Evolutionary conservation across 2,888 invertebrate species (phyloP).

Genomic region (Euzophera pinguis): DNA sequence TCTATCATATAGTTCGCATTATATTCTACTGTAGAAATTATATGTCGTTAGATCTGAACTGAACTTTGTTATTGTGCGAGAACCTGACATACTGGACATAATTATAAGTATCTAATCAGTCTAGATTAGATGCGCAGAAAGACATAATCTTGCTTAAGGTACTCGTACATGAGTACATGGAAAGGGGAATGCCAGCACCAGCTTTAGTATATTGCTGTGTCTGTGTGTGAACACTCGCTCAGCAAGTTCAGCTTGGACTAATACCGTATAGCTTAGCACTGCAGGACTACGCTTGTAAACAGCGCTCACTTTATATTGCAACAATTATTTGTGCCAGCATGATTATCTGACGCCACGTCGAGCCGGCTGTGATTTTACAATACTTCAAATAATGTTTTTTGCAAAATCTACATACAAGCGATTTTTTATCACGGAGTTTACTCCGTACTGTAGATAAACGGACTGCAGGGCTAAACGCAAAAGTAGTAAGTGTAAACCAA

Average conservation of each 20-base stretch:
- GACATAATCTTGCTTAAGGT: too few relatives aligned
- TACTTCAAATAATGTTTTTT: slow-evolving; percentile 9
- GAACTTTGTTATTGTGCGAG: background rate
- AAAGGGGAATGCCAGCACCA: too few relatives aligned
- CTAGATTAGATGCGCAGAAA: too few relatives aligned
- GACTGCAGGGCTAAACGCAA: slow-evolving; percentile 22
- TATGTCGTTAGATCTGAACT: slow-evolving; percentile 10
- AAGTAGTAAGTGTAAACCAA: slow-evolving; percentile 18
- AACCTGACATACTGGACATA: too few relatives aligned
- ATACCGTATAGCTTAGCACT: slow-evolving; percentile 1
- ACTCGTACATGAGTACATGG: too few relatives aligned
- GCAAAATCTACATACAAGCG: slow-evolving; percentile 8
- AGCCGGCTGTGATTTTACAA: slow-evolving; percentile 4
- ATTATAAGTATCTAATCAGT: too few relatives aligned
- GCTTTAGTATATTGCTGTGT: too few relatives aligned
- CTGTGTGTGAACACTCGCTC: background rate
- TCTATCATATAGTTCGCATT: slow-evolving; percentile 11
- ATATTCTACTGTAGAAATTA: slow-evolving; percentile 7
- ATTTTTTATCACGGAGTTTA: slow-evolving; percentile 9
- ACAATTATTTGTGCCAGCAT: background rate
- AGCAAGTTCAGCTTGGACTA: background rate
- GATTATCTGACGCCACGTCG: background rate
- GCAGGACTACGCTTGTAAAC: slow-evolving; percentile 8
- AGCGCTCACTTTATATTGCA: slow-evolving; percentile 9
- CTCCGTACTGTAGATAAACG: slow-evolving; percentile 4